phyloP scores from a whole-genome alignment of 2,888 invertebrate species.

The Heliconius hortense region DNA sequence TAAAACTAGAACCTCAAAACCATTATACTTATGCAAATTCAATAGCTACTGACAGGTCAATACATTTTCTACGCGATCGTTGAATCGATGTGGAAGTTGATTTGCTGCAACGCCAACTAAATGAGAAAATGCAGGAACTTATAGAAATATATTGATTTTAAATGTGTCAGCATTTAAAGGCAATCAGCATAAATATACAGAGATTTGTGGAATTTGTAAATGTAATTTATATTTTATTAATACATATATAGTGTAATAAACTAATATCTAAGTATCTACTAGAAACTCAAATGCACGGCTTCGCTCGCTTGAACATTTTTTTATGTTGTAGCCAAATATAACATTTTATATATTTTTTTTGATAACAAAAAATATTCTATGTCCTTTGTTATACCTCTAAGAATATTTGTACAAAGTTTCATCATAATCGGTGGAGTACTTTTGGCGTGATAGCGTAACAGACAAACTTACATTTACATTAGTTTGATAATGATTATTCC shows the following conservation, averaged over 20 bases:
- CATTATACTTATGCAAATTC: neutral
- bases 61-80: slow-evolving; percentile 11
- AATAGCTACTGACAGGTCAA: neutral
- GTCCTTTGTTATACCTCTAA: too few relatives aligned
- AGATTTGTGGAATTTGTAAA: neutral
- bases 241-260: neutral
- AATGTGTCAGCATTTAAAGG: slow-evolving; percentile 1
- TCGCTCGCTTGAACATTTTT: too few relatives aligned
- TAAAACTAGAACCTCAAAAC: neutral
- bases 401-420: too few relatives aligned
- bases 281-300: too few relatives aligned
- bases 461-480: too few relatives aligned
- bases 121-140: neutral
- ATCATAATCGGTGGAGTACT: too few relatives aligned
- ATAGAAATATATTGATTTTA: slow-evolving; percentile 11
- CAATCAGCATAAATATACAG: neutral
- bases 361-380: too few relatives aligned
- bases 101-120: slow-evolving; percentile 6
- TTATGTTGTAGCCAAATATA: too few relatives aligned
- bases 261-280: too few relatives aligned
- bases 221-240: neutral
- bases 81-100: slow-evolving; percentile 12
- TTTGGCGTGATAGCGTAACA: too few relatives aligned
- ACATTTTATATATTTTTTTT: too few relatives aligned
- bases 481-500: too few relatives aligned